Percentiles rank a stretch among this genome's conserved stretches.
phyloP scores from a whole-genome alignment of 2,113 vertebrate genomes.

The Circaetus cinerascens region DNA sequence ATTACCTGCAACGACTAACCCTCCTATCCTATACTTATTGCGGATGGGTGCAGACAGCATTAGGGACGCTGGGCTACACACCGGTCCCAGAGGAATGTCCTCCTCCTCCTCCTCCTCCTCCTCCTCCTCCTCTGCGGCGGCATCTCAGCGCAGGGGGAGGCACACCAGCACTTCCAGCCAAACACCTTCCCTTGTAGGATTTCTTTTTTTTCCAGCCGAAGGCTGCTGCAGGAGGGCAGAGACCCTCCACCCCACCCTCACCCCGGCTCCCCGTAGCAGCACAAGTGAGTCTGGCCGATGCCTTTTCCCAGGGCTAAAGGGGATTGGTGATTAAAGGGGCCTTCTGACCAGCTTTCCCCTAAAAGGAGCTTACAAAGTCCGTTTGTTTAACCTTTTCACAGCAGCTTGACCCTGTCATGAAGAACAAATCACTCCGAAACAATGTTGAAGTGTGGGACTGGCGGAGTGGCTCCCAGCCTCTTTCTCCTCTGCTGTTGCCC shows the following conservation, averaged over 20 bases:
- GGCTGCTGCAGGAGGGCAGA: background rate
- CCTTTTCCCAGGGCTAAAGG: constrained; percentile 49
- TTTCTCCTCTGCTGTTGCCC: background rate
- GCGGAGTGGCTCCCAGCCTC: background rate
- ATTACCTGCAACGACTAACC: no score
- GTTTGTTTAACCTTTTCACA: constrained; percentile 94
- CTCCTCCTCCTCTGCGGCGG: background rate
- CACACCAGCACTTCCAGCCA: background rate
- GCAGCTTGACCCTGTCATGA: constrained; percentile 90
- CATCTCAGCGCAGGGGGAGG: background rate
- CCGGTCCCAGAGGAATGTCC: constrained; percentile 56
- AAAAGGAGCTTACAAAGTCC: constrained; percentile 74
- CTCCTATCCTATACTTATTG: no score
- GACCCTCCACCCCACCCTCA: background rate
- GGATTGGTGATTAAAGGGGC: constrained; percentile 56
- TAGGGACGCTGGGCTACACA: constrained; percentile 67
- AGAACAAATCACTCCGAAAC: constrained; percentile 78
- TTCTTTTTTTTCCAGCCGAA: background rate
- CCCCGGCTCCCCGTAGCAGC: background rate
- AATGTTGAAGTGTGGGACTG: constrained; percentile 58
- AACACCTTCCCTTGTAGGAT: background rate
- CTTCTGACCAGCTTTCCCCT: constrained; percentile 64
- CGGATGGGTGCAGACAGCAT: constrained; percentile 69
- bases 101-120: background rate
- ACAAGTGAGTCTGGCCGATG: background rate